Percentiles rank a stretch among this genome's conserved stretches.
Conservation (phyloP, 2,113 vertebrate genomes). For the Mesembrinibis cayennensis region DNA sequence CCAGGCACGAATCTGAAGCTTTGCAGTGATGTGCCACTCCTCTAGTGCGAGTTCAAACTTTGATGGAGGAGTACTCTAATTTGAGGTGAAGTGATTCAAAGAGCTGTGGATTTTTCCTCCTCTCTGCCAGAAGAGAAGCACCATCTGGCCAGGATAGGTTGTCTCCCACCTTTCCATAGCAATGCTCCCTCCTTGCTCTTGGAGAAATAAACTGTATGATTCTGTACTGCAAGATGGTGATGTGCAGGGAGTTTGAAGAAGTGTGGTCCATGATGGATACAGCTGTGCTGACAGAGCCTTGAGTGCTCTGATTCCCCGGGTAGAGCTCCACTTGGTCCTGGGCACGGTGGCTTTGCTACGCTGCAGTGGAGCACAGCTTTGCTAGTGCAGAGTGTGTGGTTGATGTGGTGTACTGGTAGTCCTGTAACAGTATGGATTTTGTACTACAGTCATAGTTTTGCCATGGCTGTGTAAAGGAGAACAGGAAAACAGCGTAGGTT, state of each 20-base stretch:
- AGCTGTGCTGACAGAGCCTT: neutral
- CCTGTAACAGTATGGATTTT: neutral
- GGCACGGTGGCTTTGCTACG: accelerated
- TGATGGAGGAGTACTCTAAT: neutral
- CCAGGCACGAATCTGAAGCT: neutral
- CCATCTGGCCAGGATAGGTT: neutral
- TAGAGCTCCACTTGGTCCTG: neutral
- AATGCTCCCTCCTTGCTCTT: neutral
- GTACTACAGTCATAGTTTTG: neutral
- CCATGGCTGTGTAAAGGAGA: neutral
- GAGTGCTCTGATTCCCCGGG: neutral
- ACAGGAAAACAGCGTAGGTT: neutral
- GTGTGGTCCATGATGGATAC: neutral
- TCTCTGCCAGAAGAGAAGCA: neutral
- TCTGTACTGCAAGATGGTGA: neutral
- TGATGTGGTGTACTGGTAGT: accelerated
- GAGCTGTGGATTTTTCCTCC: neutral
- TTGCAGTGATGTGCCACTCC: neutral
- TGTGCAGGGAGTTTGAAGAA: neutral
- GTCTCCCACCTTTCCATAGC: neutral
- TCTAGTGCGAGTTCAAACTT: neutral
- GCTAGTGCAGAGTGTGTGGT: neutral
- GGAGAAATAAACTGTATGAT: neutral
- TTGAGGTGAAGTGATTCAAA: neutral
- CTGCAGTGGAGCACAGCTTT: neutral